Percentiles rank a stretch among this genome's conserved stretches.
These are phyloP conservation scores for Pomatorhinus ruficollis DNA, from an alignment of 2,113 vertebrate genomes.

Conservation along the genomic window DNA sequence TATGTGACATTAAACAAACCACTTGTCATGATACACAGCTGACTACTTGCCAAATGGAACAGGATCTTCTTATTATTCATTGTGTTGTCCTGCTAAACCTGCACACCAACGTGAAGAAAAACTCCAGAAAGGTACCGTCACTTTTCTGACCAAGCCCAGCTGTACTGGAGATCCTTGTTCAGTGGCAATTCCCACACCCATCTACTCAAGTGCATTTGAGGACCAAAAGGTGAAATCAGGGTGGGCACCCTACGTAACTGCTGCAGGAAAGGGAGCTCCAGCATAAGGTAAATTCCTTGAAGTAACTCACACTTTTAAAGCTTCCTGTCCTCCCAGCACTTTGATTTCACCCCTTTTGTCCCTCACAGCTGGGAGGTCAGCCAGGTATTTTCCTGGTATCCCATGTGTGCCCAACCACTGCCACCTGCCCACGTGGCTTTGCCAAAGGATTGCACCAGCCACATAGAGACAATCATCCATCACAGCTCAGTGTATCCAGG, in stretches of 20 bases:
- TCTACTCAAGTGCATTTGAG: neutral
- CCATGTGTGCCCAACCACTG: neutral
- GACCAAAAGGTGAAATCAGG: neutral
- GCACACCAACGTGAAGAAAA: neutral
- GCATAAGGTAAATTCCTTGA: neutral
- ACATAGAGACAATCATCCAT: neutral
- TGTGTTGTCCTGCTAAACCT: constrained; percentile 27
- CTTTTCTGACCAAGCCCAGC: neutral
- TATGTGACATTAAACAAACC: constrained; percentile 63
- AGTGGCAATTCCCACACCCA: fast-evolving
- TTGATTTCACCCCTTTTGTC: neutral
- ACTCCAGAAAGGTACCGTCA: neutral
- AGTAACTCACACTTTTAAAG: neutral
- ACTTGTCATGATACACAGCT: constrained; percentile 47
- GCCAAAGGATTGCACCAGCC: neutral
- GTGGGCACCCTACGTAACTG: neutral
- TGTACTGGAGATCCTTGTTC: neutral
- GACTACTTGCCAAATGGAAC: constrained; percentile 45
- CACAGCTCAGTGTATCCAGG: neutral
- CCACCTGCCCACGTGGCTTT: neutral
- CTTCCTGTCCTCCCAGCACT: neutral
- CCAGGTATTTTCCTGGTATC: neutral
- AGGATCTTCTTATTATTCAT: constrained; percentile 32
- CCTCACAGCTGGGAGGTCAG: neutral
- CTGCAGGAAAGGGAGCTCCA: neutral